Conservation (phyloP, 1,140 invertebrate genomes). For the Cydia fagiglandana region DNA sequence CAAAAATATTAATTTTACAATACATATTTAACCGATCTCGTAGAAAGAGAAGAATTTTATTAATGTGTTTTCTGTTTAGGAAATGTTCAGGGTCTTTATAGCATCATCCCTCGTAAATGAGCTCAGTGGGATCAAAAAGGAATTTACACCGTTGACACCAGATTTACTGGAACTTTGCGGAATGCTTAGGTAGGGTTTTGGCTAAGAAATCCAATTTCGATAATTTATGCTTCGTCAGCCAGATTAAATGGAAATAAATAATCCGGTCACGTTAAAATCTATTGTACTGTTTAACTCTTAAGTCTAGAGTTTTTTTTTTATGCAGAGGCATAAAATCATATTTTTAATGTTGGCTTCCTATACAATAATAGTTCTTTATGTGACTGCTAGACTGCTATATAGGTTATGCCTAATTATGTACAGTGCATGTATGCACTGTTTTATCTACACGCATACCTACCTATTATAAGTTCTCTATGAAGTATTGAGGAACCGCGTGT, state of each 20-base stretch:
- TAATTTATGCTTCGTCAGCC: not conserved
- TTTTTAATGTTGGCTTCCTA: no score
- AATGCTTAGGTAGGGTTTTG: not conserved
- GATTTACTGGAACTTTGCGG: not conserved
- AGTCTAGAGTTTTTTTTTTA: no score
- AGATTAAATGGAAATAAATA: not conserved
- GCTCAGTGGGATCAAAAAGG: not conserved
- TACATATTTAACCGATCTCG: not conserved
- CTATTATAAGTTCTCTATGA: no score
- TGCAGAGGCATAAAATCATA: no score
- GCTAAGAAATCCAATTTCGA: not conserved
- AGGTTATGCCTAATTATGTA: no score
- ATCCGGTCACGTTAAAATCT: not conserved
- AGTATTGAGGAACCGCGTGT: no score
- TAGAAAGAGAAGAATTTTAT: not conserved
- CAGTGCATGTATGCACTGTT: no score
- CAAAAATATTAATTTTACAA: not conserved
- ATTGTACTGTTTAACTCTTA: no score
- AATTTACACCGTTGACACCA: not conserved
- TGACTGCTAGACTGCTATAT: no score
- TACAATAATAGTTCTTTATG: no score
- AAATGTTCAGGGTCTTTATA: not conserved
- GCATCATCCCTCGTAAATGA: slow-evolving; percentile 3
- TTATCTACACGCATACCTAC: no score
- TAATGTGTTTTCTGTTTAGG: not conserved